Conservation (phyloP, 2,797 vertebrate species). For the Rhabdophis nuchalis region DNA sequence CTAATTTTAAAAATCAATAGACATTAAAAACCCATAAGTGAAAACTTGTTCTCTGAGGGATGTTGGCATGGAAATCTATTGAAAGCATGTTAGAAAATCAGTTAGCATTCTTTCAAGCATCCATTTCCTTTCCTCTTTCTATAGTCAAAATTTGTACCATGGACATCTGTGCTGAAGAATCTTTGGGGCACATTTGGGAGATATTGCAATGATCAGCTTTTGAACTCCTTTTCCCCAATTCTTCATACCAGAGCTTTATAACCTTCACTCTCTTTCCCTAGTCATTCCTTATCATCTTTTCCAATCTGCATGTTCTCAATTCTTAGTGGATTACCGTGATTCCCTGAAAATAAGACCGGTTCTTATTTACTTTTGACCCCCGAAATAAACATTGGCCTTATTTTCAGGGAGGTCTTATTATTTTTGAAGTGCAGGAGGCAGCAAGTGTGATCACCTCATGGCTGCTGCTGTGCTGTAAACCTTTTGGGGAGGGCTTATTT, state of each 20-base stretch:
- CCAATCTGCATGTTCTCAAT: constrained; percentile 8
- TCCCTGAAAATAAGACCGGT: too few relatives aligned
- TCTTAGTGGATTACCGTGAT: not conserved
- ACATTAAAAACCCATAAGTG: not conserved
- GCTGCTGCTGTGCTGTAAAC: too few relatives aligned
- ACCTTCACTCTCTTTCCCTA: constrained; percentile 29
- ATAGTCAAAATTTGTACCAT: not conserved
- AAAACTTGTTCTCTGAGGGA: not conserved
- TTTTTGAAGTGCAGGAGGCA: too few relatives aligned
- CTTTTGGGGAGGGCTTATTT: too few relatives aligned
- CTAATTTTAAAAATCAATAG: not conserved
- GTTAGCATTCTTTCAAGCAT: not conserved
- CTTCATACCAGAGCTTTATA: constrained; percentile 37
- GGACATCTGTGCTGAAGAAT: not conserved
- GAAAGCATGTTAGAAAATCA: not conserved
- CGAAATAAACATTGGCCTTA: too few relatives aligned
- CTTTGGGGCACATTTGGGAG: not conserved
- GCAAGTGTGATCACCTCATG: too few relatives aligned
- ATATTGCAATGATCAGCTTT: not conserved
- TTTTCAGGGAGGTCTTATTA: too few relatives aligned
- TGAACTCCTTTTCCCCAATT: constrained; percentile 30
- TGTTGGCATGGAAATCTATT: not conserved
- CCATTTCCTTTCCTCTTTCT: not conserved
- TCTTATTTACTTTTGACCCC: too few relatives aligned
- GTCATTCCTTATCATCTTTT: not conserved